Base-by-base conservation (phyloP, 2,797 vertebrate species). In the Gephyroberyx darwinii region DNA sequence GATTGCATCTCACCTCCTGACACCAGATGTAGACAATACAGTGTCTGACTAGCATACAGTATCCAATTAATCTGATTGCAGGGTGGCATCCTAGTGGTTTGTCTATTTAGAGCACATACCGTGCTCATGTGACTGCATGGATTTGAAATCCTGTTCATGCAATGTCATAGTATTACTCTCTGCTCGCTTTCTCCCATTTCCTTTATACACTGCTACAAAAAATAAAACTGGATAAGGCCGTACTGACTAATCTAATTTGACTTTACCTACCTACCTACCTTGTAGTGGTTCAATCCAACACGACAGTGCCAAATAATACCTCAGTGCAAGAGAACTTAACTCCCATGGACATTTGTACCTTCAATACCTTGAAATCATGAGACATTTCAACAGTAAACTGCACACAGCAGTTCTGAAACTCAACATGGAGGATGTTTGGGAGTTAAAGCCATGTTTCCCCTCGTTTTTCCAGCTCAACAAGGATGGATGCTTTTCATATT, bases 1-100 rank as follows among this genome's bases (percentile, higher is more conserved):
- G 77, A 87, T 75, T 69, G 61, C 26, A 75, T 83, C 80, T 63
- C 68, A 85, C 82, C 81, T 50, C 60, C 50, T 81, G 77, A 89
- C 83, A 84, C 65, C 10, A 47, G 64, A 72, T 78, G 78, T 74
- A 71, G 75, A 26, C 66, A 14, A 20, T 51, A 7, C 65, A 54
- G 63, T 52, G 53, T 57, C 69, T 66, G 71, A 83, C 30, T 54
- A 50, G 68, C 43, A 57, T 48, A 45, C n/a, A 16, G 19, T 13
- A 35, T 82, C 22, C 80, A 26, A 26, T 26, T 26, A 26, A 26
- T 26, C 26, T 26, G 68, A 83, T 81, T 83, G 76, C 59, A 39
- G 53, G 50, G 63, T 73, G 19, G 35, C 65, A 5, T 74, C 54
- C 48, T 37, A 43, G 56, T 52, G 56, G 54, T 13, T 43, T 26